Evolutionary conservation across 2,888 invertebrate genomes (phyloP).

Genomic region (Tachina grossa): DNA sequence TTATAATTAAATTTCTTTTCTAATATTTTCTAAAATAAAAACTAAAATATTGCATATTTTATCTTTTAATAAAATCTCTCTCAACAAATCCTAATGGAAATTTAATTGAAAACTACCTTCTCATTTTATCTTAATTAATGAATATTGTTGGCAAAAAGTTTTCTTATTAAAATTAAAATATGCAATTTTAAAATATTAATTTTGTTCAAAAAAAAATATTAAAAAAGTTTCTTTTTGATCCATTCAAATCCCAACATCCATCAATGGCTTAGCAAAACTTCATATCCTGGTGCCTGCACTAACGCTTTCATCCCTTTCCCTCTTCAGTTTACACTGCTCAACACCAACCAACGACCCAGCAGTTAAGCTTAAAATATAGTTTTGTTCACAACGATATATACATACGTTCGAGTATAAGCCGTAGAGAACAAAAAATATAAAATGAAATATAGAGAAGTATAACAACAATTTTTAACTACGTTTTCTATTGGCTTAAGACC

Average conservation of each 20-base stretch:
- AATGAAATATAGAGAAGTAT: slow-evolving; percentile 25
- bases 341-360: neutral
- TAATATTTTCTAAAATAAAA: neutral
- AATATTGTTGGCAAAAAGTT: slow-evolving; percentile 46
- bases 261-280: slow-evolving; percentile 63
- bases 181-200: slow-evolving; percentile 56
- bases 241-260: slow-evolving; percentile 65
- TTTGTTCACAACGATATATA: neutral
- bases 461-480: slow-evolving; percentile 57
- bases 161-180: slow-evolving; percentile 65
- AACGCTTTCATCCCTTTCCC: neutral
- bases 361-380: slow-evolving; percentile 40
- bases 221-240: slow-evolving; percentile 62
- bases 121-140: slow-evolving; percentile 4
- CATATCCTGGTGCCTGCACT: slow-evolving; percentile 7
- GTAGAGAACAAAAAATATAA: neutral
- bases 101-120: neutral
- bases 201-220: slow-evolving; percentile 51
- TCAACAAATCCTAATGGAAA: slow-evolving; percentile 1
- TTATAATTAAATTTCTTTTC: neutral
- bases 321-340: too few relatives aligned
- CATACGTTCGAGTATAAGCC: too few relatives aligned
- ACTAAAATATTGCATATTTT: neutral
- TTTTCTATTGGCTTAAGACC: slow-evolving; percentile 71
- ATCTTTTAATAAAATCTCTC: neutral